These are phyloP conservation scores for Athetis lepigone DNA, from an alignment of 2,888 invertebrate species.

Conservation along the genomic window DNA sequence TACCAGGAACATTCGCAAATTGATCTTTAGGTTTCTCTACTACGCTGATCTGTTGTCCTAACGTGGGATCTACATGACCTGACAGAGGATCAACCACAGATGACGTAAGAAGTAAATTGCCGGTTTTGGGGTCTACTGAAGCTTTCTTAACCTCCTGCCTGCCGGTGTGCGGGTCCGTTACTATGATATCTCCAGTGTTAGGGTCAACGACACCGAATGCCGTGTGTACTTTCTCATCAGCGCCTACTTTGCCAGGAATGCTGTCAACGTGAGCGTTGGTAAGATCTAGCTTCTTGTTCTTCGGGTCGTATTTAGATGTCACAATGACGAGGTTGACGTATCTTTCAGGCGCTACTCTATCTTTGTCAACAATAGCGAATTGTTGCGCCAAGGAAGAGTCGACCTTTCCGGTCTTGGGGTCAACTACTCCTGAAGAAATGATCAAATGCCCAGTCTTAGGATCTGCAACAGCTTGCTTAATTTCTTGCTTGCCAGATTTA, in stretches of 20 bases:
- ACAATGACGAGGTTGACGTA: constrained; percentile 84
- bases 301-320: constrained; percentile 89
- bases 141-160: constrained; percentile 91
- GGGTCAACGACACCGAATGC: constrained; percentile 90
- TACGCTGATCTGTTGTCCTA: constrained; percentile 87
- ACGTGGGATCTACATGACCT: constrained; percentile 86
- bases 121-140: constrained; percentile 91
- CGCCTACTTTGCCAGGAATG: constrained; percentile 74
- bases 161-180: constrained; percentile 90
- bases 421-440: constrained; percentile 88
- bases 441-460: constrained; percentile 90
- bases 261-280: constrained; percentile 83
- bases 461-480: constrained; percentile 90
- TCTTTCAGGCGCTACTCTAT: constrained; percentile 79
- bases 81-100: constrained; percentile 89
- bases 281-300: constrained; percentile 82
- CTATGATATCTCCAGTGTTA: constrained; percentile 87
- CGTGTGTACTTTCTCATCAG: constrained; percentile 88
- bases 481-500: constrained; percentile 89
- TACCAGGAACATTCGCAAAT: constrained; percentile 77
- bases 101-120: constrained; percentile 88
- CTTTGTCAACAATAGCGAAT: constrained; percentile 83
- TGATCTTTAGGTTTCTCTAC: constrained; percentile 76
- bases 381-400: constrained; percentile 89
- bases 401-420: constrained; percentile 90